Percentiles rank a stretch among this genome's conserved stretches.
These are phyloP conservation scores for Monarcha castaneiventris DNA, from an alignment of 2,113 vertebrate species.

Conservation along the genomic window DNA sequence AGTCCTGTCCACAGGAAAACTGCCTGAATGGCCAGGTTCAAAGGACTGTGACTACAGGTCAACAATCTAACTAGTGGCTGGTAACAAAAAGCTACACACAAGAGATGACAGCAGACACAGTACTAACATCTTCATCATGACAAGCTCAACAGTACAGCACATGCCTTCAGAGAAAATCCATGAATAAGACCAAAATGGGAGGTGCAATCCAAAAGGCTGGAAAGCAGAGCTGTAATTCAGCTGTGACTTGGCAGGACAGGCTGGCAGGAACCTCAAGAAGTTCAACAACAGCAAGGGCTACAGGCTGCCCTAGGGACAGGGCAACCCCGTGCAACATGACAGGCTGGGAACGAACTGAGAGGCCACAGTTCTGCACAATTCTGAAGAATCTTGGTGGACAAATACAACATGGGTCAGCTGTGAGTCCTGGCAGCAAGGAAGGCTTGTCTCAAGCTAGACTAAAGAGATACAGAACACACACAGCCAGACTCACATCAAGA, in stretches of 20 bases:
- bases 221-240: background rate
- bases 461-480: background rate
- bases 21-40: background rate
- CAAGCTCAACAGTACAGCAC: background rate
- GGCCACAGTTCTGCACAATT: background rate
- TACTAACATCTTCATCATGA: background rate
- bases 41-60: background rate
- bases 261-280: background rate
- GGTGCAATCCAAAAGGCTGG: background rate
- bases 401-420: background rate
- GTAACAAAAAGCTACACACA: background rate
- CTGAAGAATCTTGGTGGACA: background rate
- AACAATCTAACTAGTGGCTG: background rate
- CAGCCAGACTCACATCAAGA: background rate
- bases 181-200: background rate
- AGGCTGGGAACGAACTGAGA: background rate
- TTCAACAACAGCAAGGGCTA: background rate
- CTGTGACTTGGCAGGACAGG: background rate
- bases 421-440: background rate
- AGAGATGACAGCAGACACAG: background rate
- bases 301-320: background rate
- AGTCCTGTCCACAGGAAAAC: background rate
- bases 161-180: background rate
- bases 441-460: background rate
- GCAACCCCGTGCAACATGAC: background rate